Percentiles rank a stretch among this genome's conserved stretches.
These are phyloP conservation scores for Drosophila nr. perissopoda DNA, from an alignment of 2,888 invertebrate species.

Conservation along the genomic window DNA sequence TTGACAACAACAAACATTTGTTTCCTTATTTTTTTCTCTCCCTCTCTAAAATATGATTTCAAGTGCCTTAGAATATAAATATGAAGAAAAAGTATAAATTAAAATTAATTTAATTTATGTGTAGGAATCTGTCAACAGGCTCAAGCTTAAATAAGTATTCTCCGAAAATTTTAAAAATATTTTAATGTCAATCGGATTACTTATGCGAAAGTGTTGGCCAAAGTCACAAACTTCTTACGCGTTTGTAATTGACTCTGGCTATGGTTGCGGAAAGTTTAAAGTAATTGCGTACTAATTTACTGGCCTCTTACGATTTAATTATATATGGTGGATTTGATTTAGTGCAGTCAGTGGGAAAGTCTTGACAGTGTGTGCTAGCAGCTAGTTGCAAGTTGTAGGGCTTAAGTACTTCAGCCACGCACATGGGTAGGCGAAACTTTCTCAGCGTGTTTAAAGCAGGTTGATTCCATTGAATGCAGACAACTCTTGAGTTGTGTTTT, in stretches of 20 bases:
- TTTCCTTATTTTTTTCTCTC: neutral
- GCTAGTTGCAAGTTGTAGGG: neutral
- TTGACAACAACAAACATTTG: slow-evolving; percentile 9
- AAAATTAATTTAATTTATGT: neutral
- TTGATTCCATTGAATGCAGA: slow-evolving; percentile 68
- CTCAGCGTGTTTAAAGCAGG: slow-evolving; percentile 70
- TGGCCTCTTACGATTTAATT: slow-evolving; percentile 43
- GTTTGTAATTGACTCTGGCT: neutral
- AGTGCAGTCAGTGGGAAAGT: slow-evolving; percentile 36
- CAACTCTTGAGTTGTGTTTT: slow-evolving; percentile 34
- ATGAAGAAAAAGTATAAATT: neutral
- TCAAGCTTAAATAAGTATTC: neutral
- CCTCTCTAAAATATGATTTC: slow-evolving; percentile 1
- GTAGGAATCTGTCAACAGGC: neutral
- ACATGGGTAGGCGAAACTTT: slow-evolving; percentile 43
- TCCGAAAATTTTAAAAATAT: neutral
- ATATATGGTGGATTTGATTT: slow-evolving; percentile 31
- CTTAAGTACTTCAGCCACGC: slow-evolving; percentile 31
- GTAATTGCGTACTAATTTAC: slow-evolving; percentile 41
- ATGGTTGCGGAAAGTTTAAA: slow-evolving; percentile 10
- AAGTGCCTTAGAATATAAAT: neutral
- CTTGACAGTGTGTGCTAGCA: slow-evolving; percentile 11
- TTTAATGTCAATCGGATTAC: neutral
- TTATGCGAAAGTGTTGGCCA: neutral
- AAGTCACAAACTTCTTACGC: neutral